Conservation (phyloP, 2,888 invertebrate genomes). For the Omphaloscelis lunosa region DNA sequence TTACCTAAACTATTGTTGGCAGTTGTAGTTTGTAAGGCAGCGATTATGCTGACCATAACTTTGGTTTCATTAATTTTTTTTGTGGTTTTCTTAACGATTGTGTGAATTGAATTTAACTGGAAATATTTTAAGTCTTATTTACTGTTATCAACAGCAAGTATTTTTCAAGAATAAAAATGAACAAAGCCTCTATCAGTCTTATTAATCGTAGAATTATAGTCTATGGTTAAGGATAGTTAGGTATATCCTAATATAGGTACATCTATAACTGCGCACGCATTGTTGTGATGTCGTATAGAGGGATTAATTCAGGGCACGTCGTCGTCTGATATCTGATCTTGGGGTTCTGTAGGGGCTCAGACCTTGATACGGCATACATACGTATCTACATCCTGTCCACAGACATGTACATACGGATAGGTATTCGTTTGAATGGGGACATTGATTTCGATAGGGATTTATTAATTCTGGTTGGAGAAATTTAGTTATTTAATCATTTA, state of each 20-base stretch:
- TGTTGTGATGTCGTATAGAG: slow-evolving; percentile 84
- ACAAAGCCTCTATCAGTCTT: background rate
- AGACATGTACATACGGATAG: slow-evolving; percentile 45
- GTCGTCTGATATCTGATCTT: slow-evolving; percentile 86
- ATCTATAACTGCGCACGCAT: slow-evolving; percentile 63
- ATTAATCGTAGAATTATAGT: background rate
- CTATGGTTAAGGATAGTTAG: background rate
- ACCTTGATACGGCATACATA: slow-evolving; percentile 74
- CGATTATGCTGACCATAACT: slow-evolving; percentile 38
- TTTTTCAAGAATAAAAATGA: background rate
- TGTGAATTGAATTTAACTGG: background rate
- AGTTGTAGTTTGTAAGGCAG: slow-evolving; percentile 59
- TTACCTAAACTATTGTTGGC: slow-evolving; percentile 67
- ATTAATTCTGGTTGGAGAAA: background rate
- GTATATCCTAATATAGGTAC: slow-evolving; percentile 16
- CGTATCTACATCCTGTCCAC: slow-evolving; percentile 63
- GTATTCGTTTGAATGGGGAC: slow-evolving; percentile 31
- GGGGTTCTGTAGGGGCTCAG: slow-evolving; percentile 80
- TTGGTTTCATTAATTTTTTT: slow-evolving; percentile 46
- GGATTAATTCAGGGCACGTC: slow-evolving; percentile 89
- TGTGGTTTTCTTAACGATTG: background rate
- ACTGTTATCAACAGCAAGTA: background rate
- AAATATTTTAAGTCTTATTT: background rate
- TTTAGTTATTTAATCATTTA: background rate
- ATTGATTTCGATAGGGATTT: slow-evolving; percentile 52